Base-by-base conservation (phyloP, 30 jellyfish, hydroid and myxozoan species). In the Clytia hemisphaerica region DNA sequence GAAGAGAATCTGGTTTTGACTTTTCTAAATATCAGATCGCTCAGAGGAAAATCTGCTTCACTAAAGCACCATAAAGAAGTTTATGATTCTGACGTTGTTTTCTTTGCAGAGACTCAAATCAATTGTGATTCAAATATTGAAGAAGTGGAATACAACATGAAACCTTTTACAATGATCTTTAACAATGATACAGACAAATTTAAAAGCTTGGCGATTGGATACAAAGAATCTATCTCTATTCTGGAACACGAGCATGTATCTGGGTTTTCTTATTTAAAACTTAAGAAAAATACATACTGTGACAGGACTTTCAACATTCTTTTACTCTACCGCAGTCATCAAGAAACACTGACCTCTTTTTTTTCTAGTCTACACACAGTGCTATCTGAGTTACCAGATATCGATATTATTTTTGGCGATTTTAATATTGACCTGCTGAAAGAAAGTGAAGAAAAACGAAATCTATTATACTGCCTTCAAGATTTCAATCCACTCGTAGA, bases 181-280 rank as follows among this genome's bases (percentile, higher is more conserved):
- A n/a, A 9, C 19, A 49, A 49, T n/a, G 64, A 49, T 49, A 33
- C 19, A 49, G 64, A 49, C 22, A 49, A 49, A 49, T 49, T 5
- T 49, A n/a, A 28, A 49, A 49, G 64, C 64, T 33, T 49, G 19
- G 64, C 64, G 4, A n/a, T 28, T n/a, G 19, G 64, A n/a, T 49
- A 49, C 64, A 49, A 33, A 33, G 25, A 18, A 49, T n/a, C n/a
- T n/a, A n/a, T n/a, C n/a, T n/a, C n/a, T n/a, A n/a, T n/a, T n/a
- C n/a, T n/a, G n/a, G n/a, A n/a, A n/a, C n/a, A n/a, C n/a, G n/a
- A n/a, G n/a, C n/a, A n/a, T n/a, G n/a, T n/a, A n/a, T n/a, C n/a
- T n/a, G 64, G 64, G 4, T 28, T 49, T n/a, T n/a, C 25, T 28
- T n/a, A 49, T n/a, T 28, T 49, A n/a, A 6, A n/a, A n/a, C 19